Conservation (phyloP, 2,113 vertebrate species). For the Azemiops feae region DNA sequence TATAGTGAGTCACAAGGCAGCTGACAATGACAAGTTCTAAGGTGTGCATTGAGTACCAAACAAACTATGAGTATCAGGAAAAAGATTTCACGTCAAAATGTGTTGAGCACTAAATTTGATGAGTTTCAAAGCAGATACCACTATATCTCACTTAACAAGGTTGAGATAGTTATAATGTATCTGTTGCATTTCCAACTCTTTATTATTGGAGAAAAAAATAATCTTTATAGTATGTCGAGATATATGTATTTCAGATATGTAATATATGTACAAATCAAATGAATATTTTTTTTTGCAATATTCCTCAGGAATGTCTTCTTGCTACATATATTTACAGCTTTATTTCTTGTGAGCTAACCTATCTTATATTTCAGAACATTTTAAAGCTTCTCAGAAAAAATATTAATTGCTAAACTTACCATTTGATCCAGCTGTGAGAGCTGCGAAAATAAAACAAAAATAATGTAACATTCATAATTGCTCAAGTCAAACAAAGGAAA, state of each 20-base stretch:
- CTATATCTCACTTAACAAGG: background rate
- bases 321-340: background rate
- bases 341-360: background rate
- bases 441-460: constrained; percentile 67
- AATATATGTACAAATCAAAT: background rate
- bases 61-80: too few relatives aligned
- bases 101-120: too few relatives aligned
- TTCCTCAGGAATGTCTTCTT: background rate
- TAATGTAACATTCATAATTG: constrained; percentile 7
- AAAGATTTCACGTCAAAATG: too few relatives aligned
- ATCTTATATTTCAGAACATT: background rate
- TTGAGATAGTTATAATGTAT: background rate
- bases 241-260: background rate
- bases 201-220: background rate
- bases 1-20: too few relatives aligned
- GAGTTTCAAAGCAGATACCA: background rate
- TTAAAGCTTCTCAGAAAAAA: background rate
- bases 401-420: constrained; percentile 76
- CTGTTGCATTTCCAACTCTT: background rate
- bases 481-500: background rate
- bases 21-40: too few relatives aligned
- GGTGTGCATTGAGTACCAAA: too few relatives aligned
- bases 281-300: background rate
- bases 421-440: constrained; percentile 82
- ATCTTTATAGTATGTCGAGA: background rate